phyloP scores from a whole-genome alignment of 1,140 invertebrate genomes.

The Hypsibius dujardini region DNA sequence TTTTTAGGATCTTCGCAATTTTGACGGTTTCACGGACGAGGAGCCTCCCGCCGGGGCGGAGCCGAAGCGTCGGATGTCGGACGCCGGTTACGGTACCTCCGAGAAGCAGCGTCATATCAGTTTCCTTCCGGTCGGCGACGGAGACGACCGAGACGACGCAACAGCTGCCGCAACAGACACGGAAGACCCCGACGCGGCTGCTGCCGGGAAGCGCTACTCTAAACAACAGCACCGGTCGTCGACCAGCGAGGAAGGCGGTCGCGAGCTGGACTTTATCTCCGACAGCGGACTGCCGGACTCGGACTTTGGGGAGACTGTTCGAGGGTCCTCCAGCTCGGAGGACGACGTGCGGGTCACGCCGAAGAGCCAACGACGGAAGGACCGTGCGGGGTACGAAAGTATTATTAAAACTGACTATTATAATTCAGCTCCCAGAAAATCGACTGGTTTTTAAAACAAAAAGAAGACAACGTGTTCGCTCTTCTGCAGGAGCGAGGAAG shows the following conservation, averaged over 20 bases:
- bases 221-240: background rate
- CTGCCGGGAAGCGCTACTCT: background rate
- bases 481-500: background rate
- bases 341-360: background rate
- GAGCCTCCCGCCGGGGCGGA: too few species aligned
- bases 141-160: background rate
- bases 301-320: slow-evolving; percentile 13
- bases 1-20: slow-evolving; percentile 5
- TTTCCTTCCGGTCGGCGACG: background rate
- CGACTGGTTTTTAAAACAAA: background rate
- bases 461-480: background rate
- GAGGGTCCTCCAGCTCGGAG: slow-evolving; percentile 2
- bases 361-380: too few species aligned
- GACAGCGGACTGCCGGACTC: slow-evolving; percentile 10
- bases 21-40: background rate
- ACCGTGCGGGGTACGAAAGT: too few species aligned
- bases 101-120: slow-evolving; percentile 1
- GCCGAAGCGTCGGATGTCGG: slow-evolving; percentile 2
- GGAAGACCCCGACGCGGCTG: background rate
- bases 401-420: too few species aligned
- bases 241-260: background rate
- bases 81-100: background rate
- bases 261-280: slow-evolving; percentile 14
- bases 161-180: background rate
- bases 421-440: background rate